These are phyloP conservation scores for Bradynema listronoti DNA, from an alignment of 1,140 invertebrate species.

Conservation along the genomic window DNA sequence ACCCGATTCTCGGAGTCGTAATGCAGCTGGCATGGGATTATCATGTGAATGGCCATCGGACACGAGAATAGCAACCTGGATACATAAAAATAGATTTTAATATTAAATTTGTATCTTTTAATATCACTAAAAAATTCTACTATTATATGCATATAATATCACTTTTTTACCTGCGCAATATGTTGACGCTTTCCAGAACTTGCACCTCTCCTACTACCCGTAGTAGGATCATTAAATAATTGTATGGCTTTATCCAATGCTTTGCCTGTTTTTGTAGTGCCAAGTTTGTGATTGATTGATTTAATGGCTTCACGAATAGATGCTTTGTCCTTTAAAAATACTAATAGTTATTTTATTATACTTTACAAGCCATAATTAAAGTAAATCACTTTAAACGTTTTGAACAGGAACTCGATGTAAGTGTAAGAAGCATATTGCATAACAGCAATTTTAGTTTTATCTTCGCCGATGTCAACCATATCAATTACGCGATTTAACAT, in stretches of 20 bases:
- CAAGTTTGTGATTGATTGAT: conserved; percentile 42
- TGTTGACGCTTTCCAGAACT: background rate
- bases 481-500: conserved; percentile 66
- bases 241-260: conserved; percentile 22
- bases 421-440: conserved; percentile 48
- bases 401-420: conserved; percentile 43
- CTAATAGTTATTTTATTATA: too few relatives aligned
- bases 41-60: conserved; percentile 47
- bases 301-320: conserved; percentile 33
- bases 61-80: conserved; percentile 39
- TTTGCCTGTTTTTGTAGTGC: conserved; percentile 49
- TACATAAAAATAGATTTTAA: background rate
- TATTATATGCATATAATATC: background rate
- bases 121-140: background rate
- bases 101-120: conserved; percentile 18
- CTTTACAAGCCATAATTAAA: conserved; percentile 3
- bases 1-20: conserved; percentile 32
- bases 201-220: conserved; percentile 6
- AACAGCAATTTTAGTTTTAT: conserved; percentile 60
- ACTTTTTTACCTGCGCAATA: conserved; percentile 6
- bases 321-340: conserved; percentile 21
- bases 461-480: conserved; percentile 81
- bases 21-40: conserved; percentile 36
- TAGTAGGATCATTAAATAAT: conserved; percentile 19
- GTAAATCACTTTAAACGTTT: conserved; percentile 19